Evolutionary conservation across 2,888 invertebrate species (phyloP).

Genomic region (Epirrhoe tristata): DNA sequence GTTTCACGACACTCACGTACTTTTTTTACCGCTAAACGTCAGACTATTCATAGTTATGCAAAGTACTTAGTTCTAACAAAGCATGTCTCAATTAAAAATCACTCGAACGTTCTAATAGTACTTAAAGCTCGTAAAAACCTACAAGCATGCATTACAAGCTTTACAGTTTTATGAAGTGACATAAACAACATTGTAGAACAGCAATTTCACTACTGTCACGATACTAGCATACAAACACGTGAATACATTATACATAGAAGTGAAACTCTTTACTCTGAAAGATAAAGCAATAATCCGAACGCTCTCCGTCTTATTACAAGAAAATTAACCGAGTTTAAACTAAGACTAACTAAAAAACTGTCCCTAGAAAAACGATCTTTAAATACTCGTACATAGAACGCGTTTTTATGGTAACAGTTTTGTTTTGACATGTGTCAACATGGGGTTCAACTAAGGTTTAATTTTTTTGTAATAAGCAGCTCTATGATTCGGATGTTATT

Average conservation of each 20-base stretch:
- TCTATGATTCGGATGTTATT: too few species aligned
- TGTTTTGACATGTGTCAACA: too few species aligned
- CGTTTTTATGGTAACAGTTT: too few species aligned
- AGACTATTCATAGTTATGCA: neutral
- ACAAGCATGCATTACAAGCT: constrained; percentile 20
- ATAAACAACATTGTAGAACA: constrained; percentile 39
- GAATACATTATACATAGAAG: constrained; percentile 9
- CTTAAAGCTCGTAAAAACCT: constrained; percentile 13
- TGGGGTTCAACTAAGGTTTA: too few species aligned
- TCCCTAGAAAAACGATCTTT: too few species aligned
- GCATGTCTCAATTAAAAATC: constrained; percentile 14
- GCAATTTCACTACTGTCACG: constrained; percentile 46
- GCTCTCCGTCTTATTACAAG: too few species aligned
- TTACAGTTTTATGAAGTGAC: constrained; percentile 34
- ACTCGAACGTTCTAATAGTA: constrained; percentile 6
- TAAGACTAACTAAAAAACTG: too few species aligned
- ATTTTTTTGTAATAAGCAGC: too few species aligned
- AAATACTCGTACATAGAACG: too few species aligned
- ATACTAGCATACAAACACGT: constrained; percentile 23
- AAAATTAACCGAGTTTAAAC: too few species aligned
- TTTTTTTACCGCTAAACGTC: neutral
- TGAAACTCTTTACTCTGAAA: constrained; percentile 14
- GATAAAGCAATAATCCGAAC: too few species aligned
- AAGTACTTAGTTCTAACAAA: neutral
- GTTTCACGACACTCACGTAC: too few species aligned